These are phyloP conservation scores for Branchellion lobata DNA, from an alignment of 2,888 invertebrate genomes.

Conservation along the genomic window DNA sequence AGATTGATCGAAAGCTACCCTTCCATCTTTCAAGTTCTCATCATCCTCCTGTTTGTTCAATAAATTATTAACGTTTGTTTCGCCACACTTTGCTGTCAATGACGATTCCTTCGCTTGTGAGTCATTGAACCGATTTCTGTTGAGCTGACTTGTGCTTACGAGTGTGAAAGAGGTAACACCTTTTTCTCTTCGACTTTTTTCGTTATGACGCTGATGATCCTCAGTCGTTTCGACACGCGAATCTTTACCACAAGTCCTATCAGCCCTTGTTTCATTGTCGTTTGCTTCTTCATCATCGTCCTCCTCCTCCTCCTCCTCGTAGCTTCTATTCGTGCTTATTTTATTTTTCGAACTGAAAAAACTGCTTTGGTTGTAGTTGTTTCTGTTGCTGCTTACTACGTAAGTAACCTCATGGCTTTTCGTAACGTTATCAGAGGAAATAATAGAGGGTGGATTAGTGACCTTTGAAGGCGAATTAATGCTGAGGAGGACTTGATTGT, in stretches of 20 bases:
- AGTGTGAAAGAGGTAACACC: not conserved
- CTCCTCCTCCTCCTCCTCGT: too few relatives aligned
- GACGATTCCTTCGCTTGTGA: too few relatives aligned
- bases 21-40: too few relatives aligned
- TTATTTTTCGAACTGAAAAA: too few relatives aligned
- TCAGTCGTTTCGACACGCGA: not conserved
- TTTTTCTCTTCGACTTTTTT: not conserved
- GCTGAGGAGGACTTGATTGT: not conserved
- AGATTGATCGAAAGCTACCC: too few relatives aligned
- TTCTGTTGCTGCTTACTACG: not conserved
- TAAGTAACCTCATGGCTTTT: too few relatives aligned
- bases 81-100: too few relatives aligned
- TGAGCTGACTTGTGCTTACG: too few relatives aligned
- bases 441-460: not conserved
- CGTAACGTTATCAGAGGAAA: not conserved
- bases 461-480: conserved; percentile 7
- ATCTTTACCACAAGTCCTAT: too few relatives aligned
- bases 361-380: not conserved
- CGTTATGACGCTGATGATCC: not conserved
- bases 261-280: not conserved
- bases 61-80: too few relatives aligned
- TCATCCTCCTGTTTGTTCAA: too few relatives aligned
- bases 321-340: not conserved
- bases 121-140: too few relatives aligned
- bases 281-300: not conserved